These are phyloP conservation scores for Drosophila parvula DNA, from an alignment of 1,140 invertebrate species.

Conservation along the genomic window DNA sequence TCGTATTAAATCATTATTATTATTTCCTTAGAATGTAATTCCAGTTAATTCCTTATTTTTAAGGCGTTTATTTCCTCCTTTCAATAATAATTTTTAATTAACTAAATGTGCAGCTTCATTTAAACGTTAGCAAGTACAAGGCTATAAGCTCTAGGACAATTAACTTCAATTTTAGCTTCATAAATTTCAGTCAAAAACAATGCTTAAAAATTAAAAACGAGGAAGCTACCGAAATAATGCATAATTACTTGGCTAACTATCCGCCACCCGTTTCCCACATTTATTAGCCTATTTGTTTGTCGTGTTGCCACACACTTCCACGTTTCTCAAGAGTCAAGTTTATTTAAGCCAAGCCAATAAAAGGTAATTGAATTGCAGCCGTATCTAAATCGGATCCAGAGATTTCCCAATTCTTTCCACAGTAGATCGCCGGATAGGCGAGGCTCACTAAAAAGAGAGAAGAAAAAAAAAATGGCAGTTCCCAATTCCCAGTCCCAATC, in stretches of 20 bases:
- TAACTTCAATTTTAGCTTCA: constrained; percentile 17
- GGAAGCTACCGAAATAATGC: constrained; percentile 21
- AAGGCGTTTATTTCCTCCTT: background rate
- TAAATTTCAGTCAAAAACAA: constrained; percentile 4
- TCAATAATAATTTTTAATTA: constrained; percentile 4
- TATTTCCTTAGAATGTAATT: background rate
- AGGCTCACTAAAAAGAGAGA: background rate
- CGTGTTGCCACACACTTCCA: constrained; percentile 9
- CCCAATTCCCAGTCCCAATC: constrained; percentile 16
- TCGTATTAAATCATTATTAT: background rate
- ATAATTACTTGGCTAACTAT: constrained; percentile 11
- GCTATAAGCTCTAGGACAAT: constrained; percentile 1
- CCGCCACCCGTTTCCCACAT: constrained; percentile 16
- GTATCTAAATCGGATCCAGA: constrained; percentile 14
- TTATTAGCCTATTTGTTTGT: constrained; percentile 13
- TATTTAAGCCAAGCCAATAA: constrained; percentile 25
- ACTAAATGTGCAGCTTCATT: background rate
- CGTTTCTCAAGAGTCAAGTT: constrained; percentile 30
- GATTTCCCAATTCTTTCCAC: constrained; percentile 41
- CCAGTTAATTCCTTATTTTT: background rate
- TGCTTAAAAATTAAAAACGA: background rate
- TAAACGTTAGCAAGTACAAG: background rate
- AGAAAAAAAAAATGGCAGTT: constrained; percentile 26
- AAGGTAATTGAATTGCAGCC: constrained; percentile 34
- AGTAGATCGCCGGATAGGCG: constrained; percentile 26